Evolutionary conservation across 2,888 invertebrate species (phyloP), one percentile per base, ranked within the genome.

Genomic region (Caenorhabditis virilis): DNA sequence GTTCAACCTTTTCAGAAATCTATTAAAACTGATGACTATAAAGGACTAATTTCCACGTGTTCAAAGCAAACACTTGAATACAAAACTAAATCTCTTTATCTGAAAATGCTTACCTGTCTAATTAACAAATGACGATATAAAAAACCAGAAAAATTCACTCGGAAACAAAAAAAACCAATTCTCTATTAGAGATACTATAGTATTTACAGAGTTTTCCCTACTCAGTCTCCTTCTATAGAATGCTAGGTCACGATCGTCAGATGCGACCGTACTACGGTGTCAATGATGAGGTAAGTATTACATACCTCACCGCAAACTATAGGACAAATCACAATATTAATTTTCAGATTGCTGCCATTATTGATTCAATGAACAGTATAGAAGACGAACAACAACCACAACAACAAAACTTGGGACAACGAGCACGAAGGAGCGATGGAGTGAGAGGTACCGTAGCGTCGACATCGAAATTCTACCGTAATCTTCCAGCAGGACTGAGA

Each of bases 151-250:
- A 30, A 30, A 9, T 30, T 13, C 13, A 30, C 13, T 30, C 13
- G 6, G 7, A 30, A 6, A 6, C 30, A 13, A 30, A 30, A 30
- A 30, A 30, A 30, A 30, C 6, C 30, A 30, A 30, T 30, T 30
- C 30, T n/a, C n/a, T n/a, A n/a, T n/a, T n/a, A n/a, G n/a, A n/a
- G n/a, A n/a, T 30, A 1, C 20, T 42, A 50, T 20, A 51, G 47
- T 49, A 56, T 36, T 54, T 76, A 59, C 74, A 76, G 76, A 72
- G 67, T 42, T 77, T 77, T 46, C 77, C 77, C 3, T 77, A 77
- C 64, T 76, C 76, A 35, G 65, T 77, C 18, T 66, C 72, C 2
- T 72, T 69, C 55, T 71, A 74, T 22, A 59, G 71, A 20, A 76
- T 77, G 71, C 50, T 76, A 23, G 70, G 72, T n/a, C 74, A 69